These are phyloP conservation scores for Drosophila macrospina DNA, from an alignment of 2,888 invertebrate species.

Conservation along the genomic window DNA sequence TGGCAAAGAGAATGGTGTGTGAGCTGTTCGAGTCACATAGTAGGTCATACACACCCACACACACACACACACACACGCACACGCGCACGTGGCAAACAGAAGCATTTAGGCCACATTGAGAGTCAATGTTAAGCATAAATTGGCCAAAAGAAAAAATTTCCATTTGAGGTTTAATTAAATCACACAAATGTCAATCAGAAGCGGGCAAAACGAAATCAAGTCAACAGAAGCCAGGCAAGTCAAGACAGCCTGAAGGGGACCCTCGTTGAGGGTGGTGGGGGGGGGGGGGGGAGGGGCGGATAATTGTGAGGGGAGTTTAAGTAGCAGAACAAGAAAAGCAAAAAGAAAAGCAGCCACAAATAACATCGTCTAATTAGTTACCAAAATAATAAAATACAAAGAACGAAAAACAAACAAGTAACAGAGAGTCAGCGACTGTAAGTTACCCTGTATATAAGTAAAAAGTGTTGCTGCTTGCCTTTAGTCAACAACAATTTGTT, in stretches of 20 bases:
- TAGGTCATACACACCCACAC: background rate
- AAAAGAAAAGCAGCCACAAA: conserved; percentile 56
- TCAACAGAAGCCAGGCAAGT: background rate
- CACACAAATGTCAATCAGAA: conserved; percentile 64
- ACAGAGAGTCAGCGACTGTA: background rate
- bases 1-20: background rate
- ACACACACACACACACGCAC: background rate
- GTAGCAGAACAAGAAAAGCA: background rate
- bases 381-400: conserved; percentile 41
- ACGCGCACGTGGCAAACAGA: conserved; percentile 1
- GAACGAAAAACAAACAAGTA: conserved; percentile 1
- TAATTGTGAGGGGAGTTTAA: background rate
- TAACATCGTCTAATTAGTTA: conserved; percentile 68
- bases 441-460: conserved; percentile 6
- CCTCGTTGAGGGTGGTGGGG: too few species aligned
- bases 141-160: conserved; percentile 42
- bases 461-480: too few species aligned
- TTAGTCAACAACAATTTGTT: too few species aligned
- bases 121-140: conserved; percentile 64
- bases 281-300: background rate
- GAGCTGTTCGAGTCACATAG: background rate
- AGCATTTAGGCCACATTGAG: conserved; percentile 20
- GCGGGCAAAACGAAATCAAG: conserved; percentile 25
- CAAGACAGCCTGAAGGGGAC: too few species aligned
- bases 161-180: conserved; percentile 77